A percentile compares a stretch with the other conserved stretches of the same genome.
phyloP scores from a whole-genome alignment of 2,113 vertebrate species.

The Toxotes jaculatrix region DNA sequence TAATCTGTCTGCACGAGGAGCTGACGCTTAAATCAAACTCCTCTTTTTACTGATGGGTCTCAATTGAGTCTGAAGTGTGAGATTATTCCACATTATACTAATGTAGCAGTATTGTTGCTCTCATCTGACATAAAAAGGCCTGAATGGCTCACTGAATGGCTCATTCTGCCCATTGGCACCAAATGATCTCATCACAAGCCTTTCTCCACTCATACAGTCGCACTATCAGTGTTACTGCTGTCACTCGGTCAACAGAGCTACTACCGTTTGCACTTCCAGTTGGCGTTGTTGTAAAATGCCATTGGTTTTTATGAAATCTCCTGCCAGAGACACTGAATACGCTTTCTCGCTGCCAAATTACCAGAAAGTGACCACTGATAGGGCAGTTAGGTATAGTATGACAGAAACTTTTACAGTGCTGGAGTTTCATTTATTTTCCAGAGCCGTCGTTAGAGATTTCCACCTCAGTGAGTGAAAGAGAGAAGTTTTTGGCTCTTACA shows the following conservation, averaged over 20 bases:
- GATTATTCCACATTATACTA: constrained; percentile 42
- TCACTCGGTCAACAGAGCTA: constrained; percentile 51
- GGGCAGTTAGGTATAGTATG: constrained; percentile 47
- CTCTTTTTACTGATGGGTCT: constrained; percentile 41
- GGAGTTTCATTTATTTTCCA: constrained; percentile 34
- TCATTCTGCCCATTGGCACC: constrained; percentile 48
- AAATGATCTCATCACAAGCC: constrained; percentile 51
- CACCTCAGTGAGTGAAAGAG: constrained; percentile 9
- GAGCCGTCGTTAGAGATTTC: constrained; percentile 9
- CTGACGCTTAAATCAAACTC: constrained; percentile 38
- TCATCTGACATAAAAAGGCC: constrained; percentile 25
- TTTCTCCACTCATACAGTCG: constrained; percentile 32
- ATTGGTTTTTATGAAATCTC: constrained; percentile 50
- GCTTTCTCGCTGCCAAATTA: constrained; percentile 67
- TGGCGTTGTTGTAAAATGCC: constrained; percentile 65
- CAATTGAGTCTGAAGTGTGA: constrained; percentile 41
- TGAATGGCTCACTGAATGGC: constrained; percentile 34
- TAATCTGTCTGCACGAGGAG: constrained; percentile 46
- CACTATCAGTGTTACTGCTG: constrained; percentile 19
- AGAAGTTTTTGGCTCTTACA: neutral
- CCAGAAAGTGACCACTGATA: constrained; percentile 65
- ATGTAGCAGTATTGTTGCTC: constrained; percentile 37
- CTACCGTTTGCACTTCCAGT: constrained; percentile 58
- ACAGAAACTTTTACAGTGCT: constrained; percentile 41
- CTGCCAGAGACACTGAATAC: constrained; percentile 62